Evolutionary conservation across 2,797 vertebrate genomes (phyloP).

Genomic region (Melopsittacus undulatus): DNA sequence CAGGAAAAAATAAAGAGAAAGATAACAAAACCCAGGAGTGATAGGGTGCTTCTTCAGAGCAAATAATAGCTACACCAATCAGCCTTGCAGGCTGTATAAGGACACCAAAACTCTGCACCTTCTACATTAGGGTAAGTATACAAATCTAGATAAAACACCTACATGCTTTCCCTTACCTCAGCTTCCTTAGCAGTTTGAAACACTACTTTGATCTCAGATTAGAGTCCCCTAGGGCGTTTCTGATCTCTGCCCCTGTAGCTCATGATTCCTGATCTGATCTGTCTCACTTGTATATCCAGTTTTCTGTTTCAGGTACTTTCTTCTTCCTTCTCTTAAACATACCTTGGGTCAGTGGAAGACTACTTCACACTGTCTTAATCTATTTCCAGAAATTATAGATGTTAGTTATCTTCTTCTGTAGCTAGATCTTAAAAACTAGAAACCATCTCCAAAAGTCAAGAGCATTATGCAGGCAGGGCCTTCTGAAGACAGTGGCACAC

Average conservation of each 20-base stretch:
- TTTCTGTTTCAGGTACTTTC: slow-evolving; percentile 13
- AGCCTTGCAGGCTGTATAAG: neutral
- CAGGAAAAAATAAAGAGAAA: rapidly evolving
- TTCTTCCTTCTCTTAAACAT: neutral
- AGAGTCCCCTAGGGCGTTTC: slow-evolving; percentile 11
- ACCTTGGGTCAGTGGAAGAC: neutral
- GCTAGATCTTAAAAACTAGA: neutral
- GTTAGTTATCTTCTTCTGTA: neutral
- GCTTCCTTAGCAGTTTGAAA: slow-evolving; percentile 51
- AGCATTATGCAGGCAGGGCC: neutral
- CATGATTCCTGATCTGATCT: neutral
- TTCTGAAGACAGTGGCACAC: neutral
- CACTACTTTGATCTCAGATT: slow-evolving; percentile 53
- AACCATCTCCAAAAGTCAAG: neutral
- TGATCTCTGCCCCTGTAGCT: slow-evolving; percentile 35
- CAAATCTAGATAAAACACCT: slow-evolving; percentile 41
- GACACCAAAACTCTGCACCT: neutral
- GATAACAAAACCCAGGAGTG: neutral
- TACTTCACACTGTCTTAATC: neutral
- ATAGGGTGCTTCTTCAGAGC: neutral
- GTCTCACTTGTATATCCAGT: slow-evolving; percentile 37
- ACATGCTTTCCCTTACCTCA: slow-evolving; percentile 33
- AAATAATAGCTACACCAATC: neutral
- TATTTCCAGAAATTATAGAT: neutral
- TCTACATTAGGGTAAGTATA: neutral